Conservation (phyloP, 2,113 vertebrate genomes). For the Athene cunicularia region DNA sequence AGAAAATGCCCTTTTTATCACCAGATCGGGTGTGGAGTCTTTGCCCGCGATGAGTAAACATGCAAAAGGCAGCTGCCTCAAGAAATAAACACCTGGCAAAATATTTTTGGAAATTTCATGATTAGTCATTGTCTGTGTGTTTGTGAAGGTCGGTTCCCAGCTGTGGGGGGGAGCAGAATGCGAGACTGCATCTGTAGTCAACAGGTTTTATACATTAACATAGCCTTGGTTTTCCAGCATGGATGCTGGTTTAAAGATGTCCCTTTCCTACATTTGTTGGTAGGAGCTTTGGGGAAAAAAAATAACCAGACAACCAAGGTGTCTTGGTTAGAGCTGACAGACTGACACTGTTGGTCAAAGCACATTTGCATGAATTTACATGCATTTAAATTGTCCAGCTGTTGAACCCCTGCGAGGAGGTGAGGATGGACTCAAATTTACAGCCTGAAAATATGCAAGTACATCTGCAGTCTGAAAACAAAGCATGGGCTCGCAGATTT, state of each 20-base stretch:
- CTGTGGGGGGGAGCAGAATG: background rate
- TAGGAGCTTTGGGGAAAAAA: background rate
- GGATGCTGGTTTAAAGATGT: background rate
- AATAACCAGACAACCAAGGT: background rate
- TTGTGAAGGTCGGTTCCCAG: background rate
- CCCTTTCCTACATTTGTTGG: background rate
- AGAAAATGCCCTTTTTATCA: background rate
- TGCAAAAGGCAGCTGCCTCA: background rate
- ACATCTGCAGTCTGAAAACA: background rate
- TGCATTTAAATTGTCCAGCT: background rate
- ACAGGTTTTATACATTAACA: background rate
- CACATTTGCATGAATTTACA: background rate
- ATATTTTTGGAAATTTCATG: background rate
- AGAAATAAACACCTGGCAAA: conserved; percentile 42
- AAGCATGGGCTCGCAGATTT: background rate
- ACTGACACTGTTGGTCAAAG: background rate
- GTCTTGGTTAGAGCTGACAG: background rate
- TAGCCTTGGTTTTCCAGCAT: background rate
- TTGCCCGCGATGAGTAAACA: background rate
- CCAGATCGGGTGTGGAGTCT: background rate
- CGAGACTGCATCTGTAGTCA: background rate
- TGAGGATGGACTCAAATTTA: background rate
- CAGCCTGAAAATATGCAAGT: background rate
- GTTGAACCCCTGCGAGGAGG: background rate
- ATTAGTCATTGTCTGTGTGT: background rate